phyloP scores from a whole-genome alignment of 2,888 invertebrate genomes.

The Ashinkailepas kermadecensis region DNA sequence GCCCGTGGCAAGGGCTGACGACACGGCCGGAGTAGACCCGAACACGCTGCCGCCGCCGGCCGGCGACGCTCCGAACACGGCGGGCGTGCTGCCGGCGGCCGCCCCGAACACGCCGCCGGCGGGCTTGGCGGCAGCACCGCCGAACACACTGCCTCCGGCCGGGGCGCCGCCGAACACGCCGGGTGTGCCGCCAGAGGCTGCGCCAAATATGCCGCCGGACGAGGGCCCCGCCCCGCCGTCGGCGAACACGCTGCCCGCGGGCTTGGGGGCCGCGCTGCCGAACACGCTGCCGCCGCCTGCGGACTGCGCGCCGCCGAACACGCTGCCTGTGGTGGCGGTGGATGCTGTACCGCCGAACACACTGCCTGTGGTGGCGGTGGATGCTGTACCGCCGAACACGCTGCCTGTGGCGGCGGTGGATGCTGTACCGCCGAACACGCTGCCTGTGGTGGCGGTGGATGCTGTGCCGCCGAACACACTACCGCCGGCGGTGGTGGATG shows the following conservation, averaged over 20 bases:
- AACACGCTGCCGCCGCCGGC: constrained; percentile 26
- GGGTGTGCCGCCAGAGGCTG: not conserved
- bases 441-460: not conserved
- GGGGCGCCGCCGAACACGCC: constrained; percentile 7
- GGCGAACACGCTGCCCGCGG: not conserved
- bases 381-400: constrained; percentile 22
- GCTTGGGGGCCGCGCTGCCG: not conserved
- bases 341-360: not conserved
- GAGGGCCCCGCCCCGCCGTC: not conserved
- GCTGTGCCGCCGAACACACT: not conserved
- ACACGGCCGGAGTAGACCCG: constrained; percentile 26
- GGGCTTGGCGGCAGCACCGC: constrained; percentile 9
- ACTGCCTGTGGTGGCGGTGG: not conserved
- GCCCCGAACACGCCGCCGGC: not conserved
- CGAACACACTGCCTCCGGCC: constrained; percentile 26
- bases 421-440: constrained; percentile 31
- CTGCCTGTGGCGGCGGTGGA: too few species aligned
- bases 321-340: not conserved
- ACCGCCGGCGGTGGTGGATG: not conserved
- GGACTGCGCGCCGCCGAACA: not conserved
- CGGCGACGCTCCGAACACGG: constrained; percentile 4
- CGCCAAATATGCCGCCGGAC: not conserved
- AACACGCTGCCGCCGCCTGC: not conserved
- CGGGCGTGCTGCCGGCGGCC: too few species aligned
- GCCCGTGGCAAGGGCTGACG: constrained; percentile 22